Percentiles rank a stretch among this genome's conserved stretches.
phyloP scores from a whole-genome alignment of 2,113 vertebrate genomes.

The Dipodomys merriami region DNA sequence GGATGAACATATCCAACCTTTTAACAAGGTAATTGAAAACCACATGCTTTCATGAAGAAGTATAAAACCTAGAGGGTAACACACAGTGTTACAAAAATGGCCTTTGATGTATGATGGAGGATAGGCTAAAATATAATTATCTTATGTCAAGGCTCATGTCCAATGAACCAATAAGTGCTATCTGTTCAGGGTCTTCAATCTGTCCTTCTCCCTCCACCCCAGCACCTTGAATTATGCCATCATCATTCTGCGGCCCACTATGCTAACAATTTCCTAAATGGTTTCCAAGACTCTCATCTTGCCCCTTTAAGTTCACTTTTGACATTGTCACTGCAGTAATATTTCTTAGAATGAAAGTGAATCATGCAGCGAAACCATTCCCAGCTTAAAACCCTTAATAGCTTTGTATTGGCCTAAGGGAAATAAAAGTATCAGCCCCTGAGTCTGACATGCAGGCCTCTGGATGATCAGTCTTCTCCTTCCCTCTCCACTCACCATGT shows the following conservation, averaged over 20 bases:
- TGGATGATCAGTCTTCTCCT: neutral
- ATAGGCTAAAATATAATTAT: conserved; percentile 63
- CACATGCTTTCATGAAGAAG: conserved; percentile 25
- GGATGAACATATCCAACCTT: conserved; percentile 59
- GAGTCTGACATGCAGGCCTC: neutral
- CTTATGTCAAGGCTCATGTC: conserved; percentile 25
- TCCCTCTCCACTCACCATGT: neutral
- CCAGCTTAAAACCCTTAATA: conserved; percentile 21
- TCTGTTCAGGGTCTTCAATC: neutral
- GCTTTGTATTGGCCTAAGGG: neutral
- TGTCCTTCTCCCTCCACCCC: neutral
- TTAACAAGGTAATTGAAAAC: conserved; percentile 65
- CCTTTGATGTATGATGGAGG: conserved; percentile 62
- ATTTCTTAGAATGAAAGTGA: conserved; percentile 58
- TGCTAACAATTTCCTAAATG: conserved; percentile 74
- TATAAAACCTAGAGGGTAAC: conserved; percentile 35
- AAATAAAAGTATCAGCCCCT: conserved; percentile 1
- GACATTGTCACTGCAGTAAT: conserved; percentile 42
- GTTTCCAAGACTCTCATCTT: conserved; percentile 53
- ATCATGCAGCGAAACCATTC: neutral
- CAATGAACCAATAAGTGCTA: conserved; percentile 62
- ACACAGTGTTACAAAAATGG: conserved; percentile 4
- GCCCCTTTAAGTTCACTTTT: conserved; percentile 60
- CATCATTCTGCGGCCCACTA: conserved; percentile 44
- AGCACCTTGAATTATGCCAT: conserved; percentile 46